Conservation (phyloP, 2,888 invertebrate species). For the Idaea dimidiata region DNA sequence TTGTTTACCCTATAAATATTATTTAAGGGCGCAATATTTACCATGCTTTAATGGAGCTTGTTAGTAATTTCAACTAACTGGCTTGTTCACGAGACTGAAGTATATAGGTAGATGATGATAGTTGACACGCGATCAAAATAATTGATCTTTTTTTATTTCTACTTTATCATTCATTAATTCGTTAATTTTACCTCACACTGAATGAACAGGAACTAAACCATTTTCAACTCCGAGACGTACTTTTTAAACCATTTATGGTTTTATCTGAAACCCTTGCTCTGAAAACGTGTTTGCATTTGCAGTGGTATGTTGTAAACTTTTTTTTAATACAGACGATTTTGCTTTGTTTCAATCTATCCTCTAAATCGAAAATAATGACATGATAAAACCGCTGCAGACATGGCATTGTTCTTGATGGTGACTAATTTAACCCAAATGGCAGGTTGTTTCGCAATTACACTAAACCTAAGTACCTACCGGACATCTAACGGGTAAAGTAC, state of each 20-base stretch:
- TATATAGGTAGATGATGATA: conserved; percentile 6
- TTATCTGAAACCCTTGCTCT: too few species aligned
- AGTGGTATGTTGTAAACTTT: not conserved
- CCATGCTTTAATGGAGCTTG: too few species aligned
- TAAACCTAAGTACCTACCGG: not conserved
- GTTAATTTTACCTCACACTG: not conserved
- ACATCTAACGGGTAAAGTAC: not conserved
- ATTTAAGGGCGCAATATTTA: too few species aligned
- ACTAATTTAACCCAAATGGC: not conserved
- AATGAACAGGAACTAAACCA: not conserved
- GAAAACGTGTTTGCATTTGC: too few species aligned
- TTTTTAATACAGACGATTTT: not conserved
- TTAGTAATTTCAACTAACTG: too few species aligned
- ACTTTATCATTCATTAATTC: not conserved
- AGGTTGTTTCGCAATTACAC: not conserved
- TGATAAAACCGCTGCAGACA: not conserved
- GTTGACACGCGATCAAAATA: conserved; percentile 9
- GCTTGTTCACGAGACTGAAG: too few species aligned
- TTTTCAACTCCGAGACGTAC: not conserved
- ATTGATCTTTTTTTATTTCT: not conserved
- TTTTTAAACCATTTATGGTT: too few species aligned
- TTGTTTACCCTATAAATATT: too few species aligned
- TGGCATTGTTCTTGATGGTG: not conserved
- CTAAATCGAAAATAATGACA: not conserved
- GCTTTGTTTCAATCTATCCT: not conserved